Conservation (phyloP, 2,113 vertebrate genomes). For the Capricornis sumatraensis region DNA sequence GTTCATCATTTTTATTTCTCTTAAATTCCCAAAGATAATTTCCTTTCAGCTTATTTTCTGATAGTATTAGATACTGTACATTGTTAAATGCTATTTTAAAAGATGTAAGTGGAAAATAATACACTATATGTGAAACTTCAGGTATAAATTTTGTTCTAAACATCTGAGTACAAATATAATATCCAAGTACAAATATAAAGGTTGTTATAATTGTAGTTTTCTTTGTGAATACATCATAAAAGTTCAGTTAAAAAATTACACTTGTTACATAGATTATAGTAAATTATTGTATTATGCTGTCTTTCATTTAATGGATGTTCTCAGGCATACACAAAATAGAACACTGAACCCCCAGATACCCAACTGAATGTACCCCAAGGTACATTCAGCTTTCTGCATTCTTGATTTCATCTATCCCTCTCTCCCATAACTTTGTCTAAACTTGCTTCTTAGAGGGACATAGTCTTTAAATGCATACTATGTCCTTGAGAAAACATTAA, state of each 20-base stretch:
- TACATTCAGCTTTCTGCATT: not conserved
- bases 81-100: not conserved
- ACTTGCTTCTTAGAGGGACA: not conserved
- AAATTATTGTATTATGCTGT: not conserved
- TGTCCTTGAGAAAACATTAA: not conserved
- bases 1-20: not conserved
- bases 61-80: not conserved
- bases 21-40: not conserved
- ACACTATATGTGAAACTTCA: not conserved
- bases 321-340: not conserved
- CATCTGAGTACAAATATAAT: not conserved
- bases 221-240: not conserved
- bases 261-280: not conserved
- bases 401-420: not conserved
- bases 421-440: not conserved
- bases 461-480: not conserved
- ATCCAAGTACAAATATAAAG: not conserved
- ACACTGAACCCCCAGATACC: not conserved
- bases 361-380: not conserved
- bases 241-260: not conserved
- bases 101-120: not conserved
- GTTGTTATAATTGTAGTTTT: not conserved
- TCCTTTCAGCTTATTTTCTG: slow-evolving; percentile 12
- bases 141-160: not conserved
- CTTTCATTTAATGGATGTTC: not conserved